Conservation (phyloP, 2,888 invertebrate species). For the Epicampocera succincta region DNA sequence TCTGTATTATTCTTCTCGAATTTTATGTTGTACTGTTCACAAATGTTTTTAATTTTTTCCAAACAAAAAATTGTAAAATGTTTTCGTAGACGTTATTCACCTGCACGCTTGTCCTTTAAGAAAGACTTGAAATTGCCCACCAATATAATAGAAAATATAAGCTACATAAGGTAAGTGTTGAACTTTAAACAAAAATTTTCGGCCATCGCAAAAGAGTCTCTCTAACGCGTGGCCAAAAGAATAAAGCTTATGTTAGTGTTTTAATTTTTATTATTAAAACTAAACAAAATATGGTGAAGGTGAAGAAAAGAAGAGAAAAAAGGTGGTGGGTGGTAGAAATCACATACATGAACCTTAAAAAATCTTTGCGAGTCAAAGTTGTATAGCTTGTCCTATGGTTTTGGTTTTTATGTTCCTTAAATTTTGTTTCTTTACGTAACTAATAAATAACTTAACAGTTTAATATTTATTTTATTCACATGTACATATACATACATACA, state of each 20-base stretch:
- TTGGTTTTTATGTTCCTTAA: constrained; percentile 11
- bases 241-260: constrained; percentile 55
- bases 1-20: constrained; percentile 55
- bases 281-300: constrained; percentile 57
- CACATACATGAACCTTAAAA: constrained; percentile 30
- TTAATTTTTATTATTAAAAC: constrained; percentile 60
- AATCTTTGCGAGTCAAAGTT: constrained; percentile 15
- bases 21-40: constrained; percentile 55
- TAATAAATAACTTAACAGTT: constrained; percentile 35
- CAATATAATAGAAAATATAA: constrained; percentile 89
- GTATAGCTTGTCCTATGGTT: constrained; percentile 27
- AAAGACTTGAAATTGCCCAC: constrained; percentile 91
- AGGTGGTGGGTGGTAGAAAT: constrained; percentile 62
- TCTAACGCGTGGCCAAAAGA: constrained; percentile 21
- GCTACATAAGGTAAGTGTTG: constrained; percentile 87
- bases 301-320: too few species aligned
- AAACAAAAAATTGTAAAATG: constrained; percentile 72
- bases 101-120: constrained; percentile 90
- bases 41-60: constrained; percentile 67
- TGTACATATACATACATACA: neutral
- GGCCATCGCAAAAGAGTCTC: constrained; percentile 6
- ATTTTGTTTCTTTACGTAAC: constrained; percentile 24
- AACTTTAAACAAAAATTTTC: constrained; percentile 38
- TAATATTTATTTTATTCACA: neutral
- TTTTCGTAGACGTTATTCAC: constrained; percentile 90